These are phyloP conservation scores for Lepus europaeus DNA, from an alignment of 2,113 vertebrate genomes.

Conservation along the genomic window DNA sequence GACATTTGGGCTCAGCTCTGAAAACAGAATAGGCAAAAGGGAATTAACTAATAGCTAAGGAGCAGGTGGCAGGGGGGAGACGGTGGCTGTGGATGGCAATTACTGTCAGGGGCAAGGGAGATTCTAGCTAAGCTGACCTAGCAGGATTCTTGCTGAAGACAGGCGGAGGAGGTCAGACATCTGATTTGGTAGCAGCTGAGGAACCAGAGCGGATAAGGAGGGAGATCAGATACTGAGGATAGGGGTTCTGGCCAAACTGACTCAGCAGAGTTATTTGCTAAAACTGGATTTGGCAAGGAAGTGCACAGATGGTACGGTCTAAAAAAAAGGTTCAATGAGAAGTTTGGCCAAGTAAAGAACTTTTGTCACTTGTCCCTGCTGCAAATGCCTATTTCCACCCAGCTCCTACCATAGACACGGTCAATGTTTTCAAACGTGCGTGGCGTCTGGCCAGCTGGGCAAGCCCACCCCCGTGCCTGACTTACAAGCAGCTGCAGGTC, in stretches of 20 bases:
- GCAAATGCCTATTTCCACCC: background rate
- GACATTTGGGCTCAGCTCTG: background rate
- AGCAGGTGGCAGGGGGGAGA: background rate
- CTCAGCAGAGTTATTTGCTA: background rate
- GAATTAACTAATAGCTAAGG: background rate
- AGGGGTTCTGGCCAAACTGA: background rate
- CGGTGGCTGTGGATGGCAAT: background rate
- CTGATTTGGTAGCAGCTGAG: background rate
- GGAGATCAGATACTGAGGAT: background rate
- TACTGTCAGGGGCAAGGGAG: background rate
- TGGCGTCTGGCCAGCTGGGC: background rate
- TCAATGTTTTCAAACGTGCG: background rate
- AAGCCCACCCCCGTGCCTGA: background rate
- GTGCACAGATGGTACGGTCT: background rate
- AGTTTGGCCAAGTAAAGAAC: background rate
- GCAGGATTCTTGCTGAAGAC: slow-evolving; percentile 13
- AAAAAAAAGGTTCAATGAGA: background rate
- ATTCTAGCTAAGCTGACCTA: background rate
- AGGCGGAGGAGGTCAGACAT: background rate
- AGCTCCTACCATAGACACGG: background rate
- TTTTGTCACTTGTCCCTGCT: background rate
- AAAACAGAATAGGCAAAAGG: background rate
- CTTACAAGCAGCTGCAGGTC: slow-evolving; percentile 94
- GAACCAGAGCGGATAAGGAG: background rate
- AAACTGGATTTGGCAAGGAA: slow-evolving; percentile 14